These are phyloP conservation scores for Drosophila sturtevanti DNA, from an alignment of 1,140 invertebrate species.

Conservation along the genomic window DNA sequence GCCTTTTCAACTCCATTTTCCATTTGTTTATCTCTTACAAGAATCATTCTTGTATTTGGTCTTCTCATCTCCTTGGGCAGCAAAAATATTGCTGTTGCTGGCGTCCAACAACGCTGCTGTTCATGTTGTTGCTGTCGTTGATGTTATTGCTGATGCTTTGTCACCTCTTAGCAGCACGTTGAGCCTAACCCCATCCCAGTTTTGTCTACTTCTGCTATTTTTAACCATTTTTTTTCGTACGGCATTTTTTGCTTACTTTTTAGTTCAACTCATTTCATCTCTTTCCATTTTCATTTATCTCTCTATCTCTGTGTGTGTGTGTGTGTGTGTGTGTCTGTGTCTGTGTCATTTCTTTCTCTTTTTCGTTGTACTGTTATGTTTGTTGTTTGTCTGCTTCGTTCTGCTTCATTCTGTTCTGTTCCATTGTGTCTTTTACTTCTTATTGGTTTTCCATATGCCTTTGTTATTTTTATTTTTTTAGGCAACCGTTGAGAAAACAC, in stretches of 20 bases:
- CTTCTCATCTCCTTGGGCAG: background rate
- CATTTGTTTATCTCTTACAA: background rate
- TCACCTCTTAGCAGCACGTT: constrained; percentile 6
- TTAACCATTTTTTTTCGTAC: constrained; percentile 46
- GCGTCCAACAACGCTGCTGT: background rate
- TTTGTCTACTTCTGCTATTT: constrained; percentile 42
- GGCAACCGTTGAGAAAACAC: constrained; percentile 67
- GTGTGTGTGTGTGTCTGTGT: no score
- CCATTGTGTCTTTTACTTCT: constrained; percentile 47
- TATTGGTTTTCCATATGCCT: constrained; percentile 44
- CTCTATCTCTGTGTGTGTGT: no score
- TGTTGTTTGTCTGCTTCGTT: constrained; percentile 55
- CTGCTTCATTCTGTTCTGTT: constrained; percentile 4
- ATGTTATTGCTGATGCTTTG: background rate
- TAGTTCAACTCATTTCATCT: no score
- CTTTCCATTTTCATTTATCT: no score
- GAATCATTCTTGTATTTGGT: background rate
- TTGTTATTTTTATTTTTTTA: constrained; percentile 72
- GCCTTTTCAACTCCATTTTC: background rate
- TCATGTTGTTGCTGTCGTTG: background rate
- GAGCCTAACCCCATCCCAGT: constrained; percentile 6
- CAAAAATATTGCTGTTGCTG: background rate
- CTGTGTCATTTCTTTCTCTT: constrained; percentile 13
- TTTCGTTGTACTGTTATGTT: constrained; percentile 37
- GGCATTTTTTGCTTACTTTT: constrained; percentile 11